These are phyloP conservation scores for Lasaia peninsularis DNA, from an alignment of 1,140 invertebrate species.

Conservation along the genomic window DNA sequence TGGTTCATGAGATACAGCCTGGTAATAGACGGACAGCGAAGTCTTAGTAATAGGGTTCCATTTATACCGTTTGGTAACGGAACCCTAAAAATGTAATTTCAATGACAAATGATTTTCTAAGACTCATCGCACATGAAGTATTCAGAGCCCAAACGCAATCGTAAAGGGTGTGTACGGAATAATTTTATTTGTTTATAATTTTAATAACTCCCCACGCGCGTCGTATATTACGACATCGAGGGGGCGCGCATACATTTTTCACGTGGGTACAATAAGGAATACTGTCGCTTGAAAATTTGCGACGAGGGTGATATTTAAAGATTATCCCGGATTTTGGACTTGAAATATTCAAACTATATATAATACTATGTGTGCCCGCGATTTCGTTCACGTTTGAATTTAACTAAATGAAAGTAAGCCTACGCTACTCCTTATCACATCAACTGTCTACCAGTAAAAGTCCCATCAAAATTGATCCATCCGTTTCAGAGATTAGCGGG, in stretches of 20 bases:
- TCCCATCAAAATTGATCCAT: too few relatives aligned
- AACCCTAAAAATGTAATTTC: neutral
- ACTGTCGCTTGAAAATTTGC: constrained; percentile 70
- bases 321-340: constrained; percentile 38
- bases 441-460: too few relatives aligned
- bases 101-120: constrained; percentile 10
- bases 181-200: constrained; percentile 76
- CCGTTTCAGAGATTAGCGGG: too few relatives aligned
- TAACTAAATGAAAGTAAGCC: too few relatives aligned
- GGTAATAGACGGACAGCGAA: too few relatives aligned
- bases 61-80: too few relatives aligned
- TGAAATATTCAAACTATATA: neutral
- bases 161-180: constrained; percentile 54
- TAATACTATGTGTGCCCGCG: too few relatives aligned
- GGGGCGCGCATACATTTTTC: constrained; percentile 69
- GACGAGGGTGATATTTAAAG: constrained; percentile 61
- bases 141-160: constrained; percentile 44
- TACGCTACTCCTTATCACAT: too few relatives aligned
- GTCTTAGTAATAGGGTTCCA: too few relatives aligned
- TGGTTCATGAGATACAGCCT: too few relatives aligned
- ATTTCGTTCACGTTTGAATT: too few relatives aligned
- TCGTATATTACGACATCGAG: constrained; percentile 37
- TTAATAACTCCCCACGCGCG: constrained; percentile 65
- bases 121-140: constrained; percentile 41
- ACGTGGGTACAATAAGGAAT: constrained; percentile 59